These are phyloP conservation scores for Lordiphosa stackelbergi DNA, from an alignment of 1,140 invertebrate species.

Conservation along the genomic window DNA sequence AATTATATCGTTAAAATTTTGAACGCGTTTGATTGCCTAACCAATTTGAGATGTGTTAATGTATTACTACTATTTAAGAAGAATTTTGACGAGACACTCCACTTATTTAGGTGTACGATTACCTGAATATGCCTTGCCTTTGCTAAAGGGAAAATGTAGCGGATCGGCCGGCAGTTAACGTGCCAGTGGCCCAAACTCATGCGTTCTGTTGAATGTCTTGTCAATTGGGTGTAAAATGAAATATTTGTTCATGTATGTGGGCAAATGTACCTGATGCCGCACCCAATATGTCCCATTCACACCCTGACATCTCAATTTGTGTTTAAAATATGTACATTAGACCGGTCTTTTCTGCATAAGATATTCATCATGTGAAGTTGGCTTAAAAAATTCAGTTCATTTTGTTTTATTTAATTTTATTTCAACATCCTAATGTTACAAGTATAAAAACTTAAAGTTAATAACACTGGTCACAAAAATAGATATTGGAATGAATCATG, in stretches of 20 bases:
- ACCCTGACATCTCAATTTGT: conserved; percentile 18
- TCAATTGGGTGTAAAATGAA: conserved; percentile 30
- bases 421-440: too few relatives aligned
- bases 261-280: conserved; percentile 8
- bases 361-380: too few relatives aligned
- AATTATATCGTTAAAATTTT: conserved; percentile 33
- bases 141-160: conserved; percentile 11
- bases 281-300: conserved; percentile 16
- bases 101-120: conserved; percentile 24
- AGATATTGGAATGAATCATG: too few relatives aligned
- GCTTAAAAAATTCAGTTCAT: too few relatives aligned
- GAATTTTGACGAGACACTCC: conserved; percentile 15
- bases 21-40: conserved; percentile 28
- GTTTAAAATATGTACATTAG: conserved; percentile 12
- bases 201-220: conserved; percentile 22
- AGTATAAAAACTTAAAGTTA: too few relatives aligned
- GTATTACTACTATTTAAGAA: conserved; percentile 30
- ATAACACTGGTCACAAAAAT: too few relatives aligned
- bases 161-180: conserved; percentile 14
- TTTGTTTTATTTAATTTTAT: too few relatives aligned
- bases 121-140: conserved; percentile 7
- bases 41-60: conserved; percentile 38
- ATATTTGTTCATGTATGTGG: not conserved
- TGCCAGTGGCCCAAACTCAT: conserved; percentile 20
- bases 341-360: too few relatives aligned